Conservation (phyloP, 53 echinoderm and acorn worm genomes). For the Patiria pectinifera region DNA sequence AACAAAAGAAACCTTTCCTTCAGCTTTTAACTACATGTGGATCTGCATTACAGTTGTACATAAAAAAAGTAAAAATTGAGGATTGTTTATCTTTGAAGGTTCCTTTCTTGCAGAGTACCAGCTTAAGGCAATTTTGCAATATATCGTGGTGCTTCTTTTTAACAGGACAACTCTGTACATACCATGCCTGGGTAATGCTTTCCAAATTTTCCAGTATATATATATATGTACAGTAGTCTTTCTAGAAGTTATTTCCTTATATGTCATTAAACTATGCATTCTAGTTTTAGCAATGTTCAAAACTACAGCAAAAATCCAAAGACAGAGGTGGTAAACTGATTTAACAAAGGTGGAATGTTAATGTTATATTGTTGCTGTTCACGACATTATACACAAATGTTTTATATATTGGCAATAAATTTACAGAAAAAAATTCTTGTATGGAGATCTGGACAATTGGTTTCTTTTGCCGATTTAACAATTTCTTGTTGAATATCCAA, state of each 20-base stretch:
- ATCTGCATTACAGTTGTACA: too few relatives aligned
- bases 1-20: too few relatives aligned
- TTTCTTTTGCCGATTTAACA: too few relatives aligned
- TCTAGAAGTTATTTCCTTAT: background rate
- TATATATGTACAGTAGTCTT: background rate
- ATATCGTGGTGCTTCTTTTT: background rate
- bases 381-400: background rate
- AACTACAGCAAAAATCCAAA: background rate
- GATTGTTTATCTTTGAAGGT: too few relatives aligned
- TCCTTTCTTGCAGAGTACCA: background rate
- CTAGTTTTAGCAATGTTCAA: background rate
- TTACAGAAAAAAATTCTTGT: background rate
- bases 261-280: background rate
- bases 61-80: too few relatives aligned
- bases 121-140: background rate
- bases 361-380: background rate
- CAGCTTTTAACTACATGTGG: too few relatives aligned
- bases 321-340: background rate
- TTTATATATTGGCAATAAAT: slow-evolving; percentile 2
- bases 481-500: background rate
- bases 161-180: background rate
- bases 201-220: background rate
- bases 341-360: background rate
- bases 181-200: background rate
- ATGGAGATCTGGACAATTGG: background rate